A percentile compares a stretch with the other conserved stretches of the same genome.
Conservation (phyloP, 2,113 vertebrate genomes). For the Lutjanus erythropterus region DNA sequence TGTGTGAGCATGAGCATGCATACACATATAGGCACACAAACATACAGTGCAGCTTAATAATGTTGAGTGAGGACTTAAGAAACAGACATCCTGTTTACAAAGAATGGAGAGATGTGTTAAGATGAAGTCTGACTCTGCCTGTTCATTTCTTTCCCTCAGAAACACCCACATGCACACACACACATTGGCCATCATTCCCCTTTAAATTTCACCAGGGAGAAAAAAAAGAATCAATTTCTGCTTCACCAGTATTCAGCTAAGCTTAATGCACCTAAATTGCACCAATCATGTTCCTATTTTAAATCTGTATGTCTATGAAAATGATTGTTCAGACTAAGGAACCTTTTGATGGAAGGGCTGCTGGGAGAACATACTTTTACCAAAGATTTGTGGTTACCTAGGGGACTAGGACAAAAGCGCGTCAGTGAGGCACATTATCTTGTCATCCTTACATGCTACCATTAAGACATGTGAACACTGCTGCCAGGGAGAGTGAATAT, state of each 20-base stretch:
- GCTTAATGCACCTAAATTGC: constrained; percentile 75
- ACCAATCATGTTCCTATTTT: constrained; percentile 68
- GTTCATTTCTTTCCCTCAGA: background rate
- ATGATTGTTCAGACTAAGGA: constrained; percentile 56
- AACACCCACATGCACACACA: background rate
- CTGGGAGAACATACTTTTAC: constrained; percentile 27
- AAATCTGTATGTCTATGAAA: constrained; percentile 53
- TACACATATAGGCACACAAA: background rate
- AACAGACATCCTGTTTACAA: constrained; percentile 59
- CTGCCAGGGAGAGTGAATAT: constrained; percentile 2
- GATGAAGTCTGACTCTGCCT: constrained; percentile 2
- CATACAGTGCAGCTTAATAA: constrained; percentile 14
- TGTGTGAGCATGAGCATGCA: background rate
- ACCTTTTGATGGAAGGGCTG: constrained; percentile 31
- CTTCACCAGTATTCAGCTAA: constrained; percentile 35
- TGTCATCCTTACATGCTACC: constrained; percentile 44
- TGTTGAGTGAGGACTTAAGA: constrained; percentile 23
- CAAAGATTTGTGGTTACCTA: constrained; percentile 60
- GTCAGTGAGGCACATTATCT: constrained; percentile 57
- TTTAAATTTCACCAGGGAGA: constrained; percentile 39
- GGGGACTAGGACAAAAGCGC: constrained; percentile 66
- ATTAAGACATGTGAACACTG: background rate
- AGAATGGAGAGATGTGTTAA: constrained; percentile 18
- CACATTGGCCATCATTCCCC: constrained; percentile 15
- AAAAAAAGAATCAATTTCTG: constrained; percentile 29